A percentile compares a stretch with the other conserved stretches of the same genome.
Conservation (phyloP, 35 echinoderm and acorn worm species). For the Nesometra sesokonis region DNA sequence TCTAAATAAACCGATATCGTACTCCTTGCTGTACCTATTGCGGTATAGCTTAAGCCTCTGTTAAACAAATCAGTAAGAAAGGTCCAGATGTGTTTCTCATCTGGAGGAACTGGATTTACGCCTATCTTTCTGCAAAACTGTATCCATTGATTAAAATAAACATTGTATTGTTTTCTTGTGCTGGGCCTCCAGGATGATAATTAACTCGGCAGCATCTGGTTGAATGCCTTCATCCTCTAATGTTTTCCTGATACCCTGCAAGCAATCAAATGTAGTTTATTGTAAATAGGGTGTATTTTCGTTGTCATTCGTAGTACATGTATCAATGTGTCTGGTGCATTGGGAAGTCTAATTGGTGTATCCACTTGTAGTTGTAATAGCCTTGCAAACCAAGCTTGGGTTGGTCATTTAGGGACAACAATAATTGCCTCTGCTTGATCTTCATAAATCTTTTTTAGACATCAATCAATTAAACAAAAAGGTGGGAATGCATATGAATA, state of each 20-base stretch:
- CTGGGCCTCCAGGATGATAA: too few relatives aligned
- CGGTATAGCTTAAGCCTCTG: too few relatives aligned
- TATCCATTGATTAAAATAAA: too few relatives aligned
- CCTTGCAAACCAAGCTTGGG: not conserved
- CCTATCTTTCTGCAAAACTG: too few relatives aligned
- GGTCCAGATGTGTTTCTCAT: too few relatives aligned
- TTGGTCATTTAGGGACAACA: not conserved
- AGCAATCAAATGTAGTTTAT: conserved; percentile 18
- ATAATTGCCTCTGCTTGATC: not conserved
- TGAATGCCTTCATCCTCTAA: not conserved
- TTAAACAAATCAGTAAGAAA: too few relatives aligned
- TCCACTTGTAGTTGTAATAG: not conserved
- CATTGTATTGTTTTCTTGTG: too few relatives aligned
- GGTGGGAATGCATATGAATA: conserved; percentile 27
- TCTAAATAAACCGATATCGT: too few relatives aligned
- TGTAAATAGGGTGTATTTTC: not conserved
- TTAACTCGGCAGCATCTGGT: too few relatives aligned
- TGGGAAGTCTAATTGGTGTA: not conserved
- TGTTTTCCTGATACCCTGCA: too few relatives aligned
- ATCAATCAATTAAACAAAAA: not conserved
- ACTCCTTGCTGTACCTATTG: too few relatives aligned
- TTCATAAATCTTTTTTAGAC: not conserved
- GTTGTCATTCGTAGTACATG: not conserved
- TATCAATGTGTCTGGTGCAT: not conserved
- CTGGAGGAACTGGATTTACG: too few relatives aligned